Base-by-base conservation (phyloP, 2,113 vertebrate genomes). In the Neofelis nebulosa region DNA sequence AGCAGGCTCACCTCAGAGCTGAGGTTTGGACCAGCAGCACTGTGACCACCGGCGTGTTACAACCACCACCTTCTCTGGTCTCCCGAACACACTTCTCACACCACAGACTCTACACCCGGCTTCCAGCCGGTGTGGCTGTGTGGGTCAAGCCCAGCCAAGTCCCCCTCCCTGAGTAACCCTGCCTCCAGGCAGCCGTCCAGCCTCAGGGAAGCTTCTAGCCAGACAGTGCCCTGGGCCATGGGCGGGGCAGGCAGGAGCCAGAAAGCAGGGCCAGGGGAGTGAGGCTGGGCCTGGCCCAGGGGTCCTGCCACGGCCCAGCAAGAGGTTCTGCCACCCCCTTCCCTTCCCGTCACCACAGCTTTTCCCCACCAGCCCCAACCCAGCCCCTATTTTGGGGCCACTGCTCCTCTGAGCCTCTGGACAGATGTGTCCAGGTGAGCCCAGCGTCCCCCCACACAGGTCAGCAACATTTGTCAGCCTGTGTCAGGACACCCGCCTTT, bases 1-100 rank as follows among this genome's bases (percentile, higher is more conserved):
- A 1, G 10, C 6, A 4, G 33, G 29, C 29, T 36, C 7, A 2
- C 10, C 25, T 7, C 23, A 1, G 50, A 38, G 31, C 21, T 2
- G 50, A 45, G 38, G 33, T 13, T 5, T 9, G 63, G 41, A 25
- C 7, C 25, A 14, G 71, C 14, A 85, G 83, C 71, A n/a, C 0
- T 0, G 69, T 8, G 6, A 65, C n/a, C 36, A 21, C 27, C 21
- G 9, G 19, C 48, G 13, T 27, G 13, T 36, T 3, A 25, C 12
- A 33, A 45, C 45, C 29, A 0, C 45, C 38, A 15, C 38, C 15
- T 29, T 29, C 86, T 27, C 11, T 4, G 2, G 6, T 15, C 36
- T 69, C n/a, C 61, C 4, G 23, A 12, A n/a, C 36, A 29, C 33
- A 4, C n/a, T 57, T 57, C 55, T 21, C 33, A 38, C 69, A 45